Percentiles rank a stretch among this genome's conserved stretches.
These are phyloP conservation scores for Mirza zaza DNA, from an alignment of 2,113 vertebrate species.

Conservation along the genomic window DNA sequence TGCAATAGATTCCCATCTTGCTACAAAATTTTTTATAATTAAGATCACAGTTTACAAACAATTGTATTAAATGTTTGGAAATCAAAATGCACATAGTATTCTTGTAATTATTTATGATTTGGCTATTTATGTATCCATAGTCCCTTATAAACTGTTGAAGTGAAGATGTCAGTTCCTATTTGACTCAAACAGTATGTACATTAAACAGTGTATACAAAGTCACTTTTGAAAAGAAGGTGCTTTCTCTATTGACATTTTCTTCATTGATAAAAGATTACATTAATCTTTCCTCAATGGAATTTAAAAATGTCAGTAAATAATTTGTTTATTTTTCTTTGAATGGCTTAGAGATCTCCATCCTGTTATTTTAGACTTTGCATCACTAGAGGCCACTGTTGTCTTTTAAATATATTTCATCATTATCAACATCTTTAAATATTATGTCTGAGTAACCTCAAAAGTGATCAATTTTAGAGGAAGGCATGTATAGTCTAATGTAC, in stretches of 20 bases:
- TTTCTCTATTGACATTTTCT: neutral
- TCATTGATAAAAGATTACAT: neutral
- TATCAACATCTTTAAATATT: neutral
- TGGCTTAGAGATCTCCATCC: neutral
- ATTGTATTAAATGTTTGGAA: neutral
- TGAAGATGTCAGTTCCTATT: neutral
- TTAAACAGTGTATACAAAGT: neutral
- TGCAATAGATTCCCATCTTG: neutral
- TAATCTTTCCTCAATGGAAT: neutral
- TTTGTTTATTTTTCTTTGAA: neutral
- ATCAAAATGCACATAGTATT: neutral
- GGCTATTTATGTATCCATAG: neutral
- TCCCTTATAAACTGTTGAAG: neutral
- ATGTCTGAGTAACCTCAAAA: neutral
- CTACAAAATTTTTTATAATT: neutral
- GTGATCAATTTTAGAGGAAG: neutral
- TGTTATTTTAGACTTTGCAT: neutral
- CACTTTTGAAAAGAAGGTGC: neutral
- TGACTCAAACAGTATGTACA: neutral
- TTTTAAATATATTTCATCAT: neutral
- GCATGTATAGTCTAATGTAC: neutral
- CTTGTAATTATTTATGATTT: neutral
- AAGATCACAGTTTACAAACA: neutral
- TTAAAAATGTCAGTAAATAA: neutral
- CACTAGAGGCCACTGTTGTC: constrained; percentile 69